Conservation (phyloP, 2,888 invertebrate species). For the Eupithecia insigniata region DNA sequence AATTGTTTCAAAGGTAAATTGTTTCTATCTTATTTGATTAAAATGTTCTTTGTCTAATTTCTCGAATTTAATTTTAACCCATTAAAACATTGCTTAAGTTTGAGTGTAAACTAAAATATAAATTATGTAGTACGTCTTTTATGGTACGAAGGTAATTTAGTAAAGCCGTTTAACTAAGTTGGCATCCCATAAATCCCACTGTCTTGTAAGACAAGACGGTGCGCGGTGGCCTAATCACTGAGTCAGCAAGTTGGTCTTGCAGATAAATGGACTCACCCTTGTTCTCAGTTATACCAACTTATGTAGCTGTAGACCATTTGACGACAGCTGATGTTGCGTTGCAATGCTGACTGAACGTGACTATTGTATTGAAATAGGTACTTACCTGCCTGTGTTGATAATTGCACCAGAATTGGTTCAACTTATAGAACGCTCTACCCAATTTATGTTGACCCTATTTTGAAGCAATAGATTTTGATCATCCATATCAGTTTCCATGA, state of each 20-base stretch:
- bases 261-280: conserved; percentile 4
- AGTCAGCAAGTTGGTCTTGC: conserved; percentile 11
- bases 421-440: background rate
- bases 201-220: conserved; percentile 3
- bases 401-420: background rate
- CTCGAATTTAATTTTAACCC: too few relatives aligned
- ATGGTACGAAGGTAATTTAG: background rate
- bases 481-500: too few relatives aligned
- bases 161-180: background rate
- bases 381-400: background rate
- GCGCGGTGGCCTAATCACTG: background rate
- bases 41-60: too few relatives aligned
- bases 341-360: background rate
- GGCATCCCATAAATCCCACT: background rate
- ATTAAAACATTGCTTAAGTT: too few relatives aligned
- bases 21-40: too few relatives aligned
- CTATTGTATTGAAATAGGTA: background rate
- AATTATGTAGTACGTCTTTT: too few relatives aligned
- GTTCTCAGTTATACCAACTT: background rate
- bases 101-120: too few relatives aligned
- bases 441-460: background rate
- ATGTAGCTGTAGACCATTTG: background rate
- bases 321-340: background rate
- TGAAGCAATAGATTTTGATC: too few relatives aligned
- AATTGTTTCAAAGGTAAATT: too few relatives aligned